phyloP scores from a whole-genome alignment of 1,140 invertebrate genomes.

The Matsumurasca onukii region DNA sequence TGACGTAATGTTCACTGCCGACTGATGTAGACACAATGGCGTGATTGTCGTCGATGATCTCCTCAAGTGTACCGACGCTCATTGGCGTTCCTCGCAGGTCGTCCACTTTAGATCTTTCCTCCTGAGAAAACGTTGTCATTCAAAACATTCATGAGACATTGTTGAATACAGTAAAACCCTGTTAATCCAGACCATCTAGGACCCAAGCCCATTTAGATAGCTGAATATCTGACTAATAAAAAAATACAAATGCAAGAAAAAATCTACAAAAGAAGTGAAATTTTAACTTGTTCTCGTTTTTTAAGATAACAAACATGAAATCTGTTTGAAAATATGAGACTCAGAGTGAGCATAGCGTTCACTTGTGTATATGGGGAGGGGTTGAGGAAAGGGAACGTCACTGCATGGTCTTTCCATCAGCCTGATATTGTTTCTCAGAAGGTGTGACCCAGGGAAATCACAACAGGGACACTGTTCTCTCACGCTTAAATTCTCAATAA shows the following conservation, averaged over 20 bases:
- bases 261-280: not conserved
- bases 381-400: too few relatives aligned
- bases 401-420: too few relatives aligned
- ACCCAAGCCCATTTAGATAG: not conserved
- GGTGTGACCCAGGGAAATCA: too few relatives aligned
- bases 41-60: conserved; percentile 99
- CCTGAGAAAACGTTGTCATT: conserved; percentile 50
- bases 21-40: conserved; percentile 99
- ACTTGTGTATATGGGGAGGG: too few relatives aligned
- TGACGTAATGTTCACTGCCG: conserved; percentile 99
- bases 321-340: too few relatives aligned
- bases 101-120: conserved; percentile 97
- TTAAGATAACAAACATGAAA: not conserved
- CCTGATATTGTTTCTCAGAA: too few relatives aligned
- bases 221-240: not conserved
- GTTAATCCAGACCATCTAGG: not conserved
- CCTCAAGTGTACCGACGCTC: conserved; percentile 99
- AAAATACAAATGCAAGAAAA: not conserved
- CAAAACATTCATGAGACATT: not conserved
- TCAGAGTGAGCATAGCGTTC: too few relatives aligned
- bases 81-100: conserved; percentile 98
- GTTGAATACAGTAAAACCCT: not conserved
- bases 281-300: not conserved
- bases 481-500: too few relatives aligned
- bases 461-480: too few relatives aligned